Evolutionary conservation across 2,113 vertebrate species (phyloP), one percentile per base, ranked within the genome.

Genomic region (Pachyramphus minor): DNA sequence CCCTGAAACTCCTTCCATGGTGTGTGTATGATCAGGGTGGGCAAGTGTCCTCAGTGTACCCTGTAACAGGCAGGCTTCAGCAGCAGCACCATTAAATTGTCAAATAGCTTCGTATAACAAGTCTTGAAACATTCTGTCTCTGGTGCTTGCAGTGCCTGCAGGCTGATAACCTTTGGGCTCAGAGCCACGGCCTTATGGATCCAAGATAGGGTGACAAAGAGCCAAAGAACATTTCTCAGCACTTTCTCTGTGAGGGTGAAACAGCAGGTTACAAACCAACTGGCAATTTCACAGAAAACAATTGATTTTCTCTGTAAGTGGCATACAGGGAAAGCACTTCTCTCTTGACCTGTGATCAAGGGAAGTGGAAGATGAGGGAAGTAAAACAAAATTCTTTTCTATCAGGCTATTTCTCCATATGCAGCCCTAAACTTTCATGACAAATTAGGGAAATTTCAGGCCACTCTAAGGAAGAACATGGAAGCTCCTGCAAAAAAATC

Each of bases 1-100:
- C 6, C 31, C 28, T 14, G 3, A 56, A 82, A 53, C 41, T 19
- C 49, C n/a, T 67, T 41, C 44, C 4, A 1, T 0, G 0, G 30
- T 3, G 0, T 0, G 6, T 4, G 31, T 20, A 6, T 0, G 0
- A 20, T 1, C 7, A 47, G 42, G 7, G 14, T 56, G 69, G 73
- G 56, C 0, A 5, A 72, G 19, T 2, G 14, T 5, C 53, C 41
- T 58, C 30, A 35, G 55, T 1, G 2, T 45, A 62, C 11, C 37
- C 9, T 0, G 0, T 6, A 30, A 33, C 12, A 50, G 33, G 33
- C 6, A 42, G 30, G 50, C 42, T 52, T 44, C 33, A 30, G 49
- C 1, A 5, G 27, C 41, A 13, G 30, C 47, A 5, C 19, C 21
- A 5, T 5, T 27, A 21, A 24, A n/a, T 20, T 28, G 59, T 39